Percentiles rank a stretch among this genome's conserved stretches.
phyloP scores from a whole-genome alignment of 2,888 invertebrate genomes.

The Polyploca ridens region DNA sequence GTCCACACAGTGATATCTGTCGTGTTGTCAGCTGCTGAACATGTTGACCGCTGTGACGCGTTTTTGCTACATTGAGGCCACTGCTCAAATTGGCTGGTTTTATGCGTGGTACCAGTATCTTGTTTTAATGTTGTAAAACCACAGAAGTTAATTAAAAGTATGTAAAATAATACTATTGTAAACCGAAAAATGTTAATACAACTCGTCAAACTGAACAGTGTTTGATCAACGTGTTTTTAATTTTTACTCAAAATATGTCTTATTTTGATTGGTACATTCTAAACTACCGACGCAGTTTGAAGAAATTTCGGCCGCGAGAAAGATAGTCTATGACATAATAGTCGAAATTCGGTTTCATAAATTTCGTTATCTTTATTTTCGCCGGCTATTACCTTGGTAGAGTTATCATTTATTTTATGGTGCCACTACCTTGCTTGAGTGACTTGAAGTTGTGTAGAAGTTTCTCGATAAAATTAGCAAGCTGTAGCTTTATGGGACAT shows the following conservation, averaged over 20 bases:
- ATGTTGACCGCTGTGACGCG: background rate
- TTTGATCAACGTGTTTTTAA: too few relatives aligned
- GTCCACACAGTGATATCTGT: slow-evolving; percentile 4
- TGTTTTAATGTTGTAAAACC: background rate
- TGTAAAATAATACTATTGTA: background rate
- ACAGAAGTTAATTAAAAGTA: background rate
- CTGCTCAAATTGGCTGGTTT: background rate
- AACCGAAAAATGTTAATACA: background rate
- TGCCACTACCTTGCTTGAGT: background rate
- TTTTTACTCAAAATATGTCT: too few relatives aligned
- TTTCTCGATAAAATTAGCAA: background rate
- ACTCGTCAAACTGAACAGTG: background rate
- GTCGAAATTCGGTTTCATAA: background rate
- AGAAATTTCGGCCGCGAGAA: too few relatives aligned
- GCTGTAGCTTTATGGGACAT: background rate
- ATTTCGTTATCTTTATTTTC: background rate
- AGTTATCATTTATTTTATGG: background rate
- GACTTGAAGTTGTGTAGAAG: background rate
- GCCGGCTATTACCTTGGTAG: background rate
- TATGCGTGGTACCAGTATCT: background rate
- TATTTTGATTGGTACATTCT: too few relatives aligned
- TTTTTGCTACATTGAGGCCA: background rate
- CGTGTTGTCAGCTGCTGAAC: background rate
- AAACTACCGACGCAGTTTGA: too few relatives aligned
- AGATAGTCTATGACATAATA: background rate